These are phyloP conservation scores for Pelobates fuscus DNA, from an alignment of 2,113 vertebrate species.

Conservation along the genomic window DNA sequence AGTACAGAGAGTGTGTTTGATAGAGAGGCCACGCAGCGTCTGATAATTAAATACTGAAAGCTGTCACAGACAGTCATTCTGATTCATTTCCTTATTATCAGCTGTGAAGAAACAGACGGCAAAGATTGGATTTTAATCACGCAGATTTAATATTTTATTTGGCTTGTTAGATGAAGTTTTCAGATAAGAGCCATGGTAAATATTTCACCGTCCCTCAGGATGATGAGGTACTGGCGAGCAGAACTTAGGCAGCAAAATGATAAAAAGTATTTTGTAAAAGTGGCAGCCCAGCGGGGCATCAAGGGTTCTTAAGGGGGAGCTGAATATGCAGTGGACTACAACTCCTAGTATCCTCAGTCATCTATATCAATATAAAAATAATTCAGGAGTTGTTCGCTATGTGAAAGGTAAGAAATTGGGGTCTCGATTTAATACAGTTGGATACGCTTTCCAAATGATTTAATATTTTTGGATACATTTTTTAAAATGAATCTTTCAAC, in stretches of 20 bases:
- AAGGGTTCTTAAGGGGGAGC: too few species aligned
- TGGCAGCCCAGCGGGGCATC: too few species aligned
- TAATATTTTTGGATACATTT: too few species aligned
- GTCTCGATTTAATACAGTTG: too few species aligned
- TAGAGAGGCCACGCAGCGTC: slow-evolving; percentile 18
- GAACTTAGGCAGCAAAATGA: neutral
- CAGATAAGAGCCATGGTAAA: slow-evolving; percentile 74
- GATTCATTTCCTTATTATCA: slow-evolving; percentile 49
- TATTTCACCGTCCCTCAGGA: slow-evolving; percentile 63
- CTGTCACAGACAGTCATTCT: slow-evolving; percentile 42
- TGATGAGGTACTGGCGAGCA: neutral
- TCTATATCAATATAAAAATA: too few species aligned
- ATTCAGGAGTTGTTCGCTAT: too few species aligned
- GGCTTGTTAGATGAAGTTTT: slow-evolving; percentile 72
- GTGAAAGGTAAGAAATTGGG: too few species aligned
- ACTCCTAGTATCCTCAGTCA: too few species aligned
- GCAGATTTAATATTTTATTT: slow-evolving; percentile 77
- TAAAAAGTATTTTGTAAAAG: too few species aligned
- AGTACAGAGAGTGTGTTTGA: neutral
- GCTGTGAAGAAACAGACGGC: slow-evolving; percentile 64
- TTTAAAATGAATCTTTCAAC: too few species aligned
- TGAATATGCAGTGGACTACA: too few species aligned
- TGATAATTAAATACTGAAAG: slow-evolving; percentile 69
- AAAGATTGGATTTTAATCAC: slow-evolving; percentile 78
- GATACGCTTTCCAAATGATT: too few species aligned